phyloP scores from a whole-genome alignment of 2,797 vertebrate species.

The Helarctos malayanus region DNA sequence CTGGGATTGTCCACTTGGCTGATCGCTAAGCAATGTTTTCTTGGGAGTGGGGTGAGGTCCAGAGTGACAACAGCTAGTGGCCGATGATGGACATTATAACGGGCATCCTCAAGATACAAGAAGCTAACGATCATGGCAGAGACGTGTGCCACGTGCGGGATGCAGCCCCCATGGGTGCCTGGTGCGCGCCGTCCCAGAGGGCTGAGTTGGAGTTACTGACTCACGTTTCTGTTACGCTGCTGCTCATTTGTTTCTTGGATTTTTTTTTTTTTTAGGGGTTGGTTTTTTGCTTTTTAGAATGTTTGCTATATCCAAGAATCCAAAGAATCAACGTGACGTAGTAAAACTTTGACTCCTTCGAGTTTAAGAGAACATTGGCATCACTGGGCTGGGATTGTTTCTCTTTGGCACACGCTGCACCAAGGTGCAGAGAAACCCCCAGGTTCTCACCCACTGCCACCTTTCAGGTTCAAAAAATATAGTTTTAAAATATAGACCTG shows the following conservation, averaged over 20 bases:
- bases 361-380: background rate
- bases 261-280: background rate
- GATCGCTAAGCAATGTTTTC: background rate
- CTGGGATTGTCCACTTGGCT: background rate
- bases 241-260: background rate
- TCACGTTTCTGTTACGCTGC: background rate
- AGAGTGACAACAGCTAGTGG: background rate
- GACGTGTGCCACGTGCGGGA: accelerated
- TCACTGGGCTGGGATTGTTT: background rate
- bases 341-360: background rate
- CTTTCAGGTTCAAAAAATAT: background rate
- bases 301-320: background rate
- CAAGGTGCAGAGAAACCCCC: background rate
- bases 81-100: background rate
- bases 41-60: background rate
- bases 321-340: background rate
- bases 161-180: background rate
- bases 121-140: background rate
- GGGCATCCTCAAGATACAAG: background rate
- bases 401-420: background rate
- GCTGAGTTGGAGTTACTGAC: background rate
- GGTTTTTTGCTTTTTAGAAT: background rate
- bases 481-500: background rate
- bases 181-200: background rate
- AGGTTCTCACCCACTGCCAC: background rate